These are phyloP conservation scores for Myrmecobius fasciatus DNA, from an alignment of 2,113 vertebrate genomes.

Conservation along the genomic window DNA sequence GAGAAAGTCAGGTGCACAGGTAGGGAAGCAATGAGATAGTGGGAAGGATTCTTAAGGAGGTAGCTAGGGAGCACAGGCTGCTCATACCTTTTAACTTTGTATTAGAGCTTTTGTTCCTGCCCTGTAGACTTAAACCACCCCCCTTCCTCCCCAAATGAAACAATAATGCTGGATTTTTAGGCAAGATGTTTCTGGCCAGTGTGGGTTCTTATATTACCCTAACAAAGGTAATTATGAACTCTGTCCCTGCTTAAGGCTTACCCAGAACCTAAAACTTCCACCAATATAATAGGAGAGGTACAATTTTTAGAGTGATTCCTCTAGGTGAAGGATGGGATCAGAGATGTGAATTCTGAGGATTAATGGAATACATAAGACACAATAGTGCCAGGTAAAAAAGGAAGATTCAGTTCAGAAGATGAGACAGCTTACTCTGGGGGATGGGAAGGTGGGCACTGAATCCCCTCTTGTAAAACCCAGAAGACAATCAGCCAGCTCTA, in stretches of 20 bases:
- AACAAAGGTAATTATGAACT: not conserved
- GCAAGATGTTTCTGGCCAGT: not conserved
- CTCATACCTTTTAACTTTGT: not conserved
- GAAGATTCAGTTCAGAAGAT: not conserved
- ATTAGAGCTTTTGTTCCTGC: not conserved
- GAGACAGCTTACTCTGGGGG: not conserved
- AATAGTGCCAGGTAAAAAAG: not conserved
- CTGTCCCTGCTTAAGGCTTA: not conserved
- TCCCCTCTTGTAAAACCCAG: not conserved
- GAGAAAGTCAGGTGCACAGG: not conserved
- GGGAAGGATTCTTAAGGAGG: not conserved
- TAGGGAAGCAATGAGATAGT: not conserved
- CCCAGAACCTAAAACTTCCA: not conserved
- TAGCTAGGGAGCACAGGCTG: not conserved
- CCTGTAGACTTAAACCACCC: not conserved
- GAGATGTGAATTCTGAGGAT: not conserved
- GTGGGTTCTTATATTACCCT: not conserved
- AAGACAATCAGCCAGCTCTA: conserved; percentile 27
- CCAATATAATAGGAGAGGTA: not conserved
- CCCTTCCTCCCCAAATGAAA: not conserved
- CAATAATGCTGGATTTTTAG: not conserved
- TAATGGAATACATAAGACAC: not conserved
- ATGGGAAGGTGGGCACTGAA: not conserved
- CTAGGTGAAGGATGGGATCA: not conserved
- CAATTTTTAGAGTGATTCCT: not conserved